phyloP scores from a whole-genome alignment of 2,113 vertebrate genomes.

The pig (Sus scrofa) region DNA sequence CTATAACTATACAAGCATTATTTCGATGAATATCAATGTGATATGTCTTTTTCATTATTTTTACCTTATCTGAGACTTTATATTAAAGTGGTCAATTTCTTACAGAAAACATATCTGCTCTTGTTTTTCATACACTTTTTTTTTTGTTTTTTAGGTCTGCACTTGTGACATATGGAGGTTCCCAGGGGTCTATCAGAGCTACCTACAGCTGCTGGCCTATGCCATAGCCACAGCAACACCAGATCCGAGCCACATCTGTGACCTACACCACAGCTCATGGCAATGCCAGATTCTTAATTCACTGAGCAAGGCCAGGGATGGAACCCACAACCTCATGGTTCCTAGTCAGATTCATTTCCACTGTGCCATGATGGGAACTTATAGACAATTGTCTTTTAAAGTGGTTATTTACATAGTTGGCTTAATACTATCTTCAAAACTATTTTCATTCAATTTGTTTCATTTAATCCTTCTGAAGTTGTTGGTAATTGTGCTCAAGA shows the following conservation, averaged over 20 bases:
- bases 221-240: too few relatives aligned
- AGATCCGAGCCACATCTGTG: too few relatives aligned
- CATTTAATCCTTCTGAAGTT: neutral
- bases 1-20: neutral
- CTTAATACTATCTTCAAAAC: neutral
- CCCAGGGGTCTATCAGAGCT: too few relatives aligned
- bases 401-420: neutral
- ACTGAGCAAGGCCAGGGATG: too few relatives aligned
- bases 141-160: too few relatives aligned
- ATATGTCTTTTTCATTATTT: neutral
- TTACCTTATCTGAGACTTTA: neutral
- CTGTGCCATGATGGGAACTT: neutral
- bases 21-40: neutral
- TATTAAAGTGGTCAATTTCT: neutral
- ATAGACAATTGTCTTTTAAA: neutral
- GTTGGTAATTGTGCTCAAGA: neutral
- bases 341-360: too few relatives aligned
- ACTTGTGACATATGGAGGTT: too few relatives aligned
- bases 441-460: neutral
- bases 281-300: too few relatives aligned
- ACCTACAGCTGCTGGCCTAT: too few relatives aligned
- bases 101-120: neutral
- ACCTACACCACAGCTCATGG: too few relatives aligned
- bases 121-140: too few relatives aligned
- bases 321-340: too few relatives aligned